phyloP scores from a whole-genome alignment of 2,797 vertebrate genomes.

The Sebastes dallii region DNA sequence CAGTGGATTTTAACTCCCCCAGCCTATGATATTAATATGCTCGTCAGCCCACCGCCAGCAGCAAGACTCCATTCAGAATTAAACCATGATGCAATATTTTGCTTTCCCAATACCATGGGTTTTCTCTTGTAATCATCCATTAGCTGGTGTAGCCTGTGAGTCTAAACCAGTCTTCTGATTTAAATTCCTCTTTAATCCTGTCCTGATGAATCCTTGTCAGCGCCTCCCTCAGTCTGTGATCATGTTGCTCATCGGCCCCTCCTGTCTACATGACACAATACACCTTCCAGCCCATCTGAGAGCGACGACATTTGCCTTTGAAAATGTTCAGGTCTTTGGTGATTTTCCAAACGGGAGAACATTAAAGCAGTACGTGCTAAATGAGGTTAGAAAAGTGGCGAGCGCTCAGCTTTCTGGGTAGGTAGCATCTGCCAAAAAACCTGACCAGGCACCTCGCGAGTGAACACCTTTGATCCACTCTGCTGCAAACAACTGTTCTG shows the following conservation, averaged over 20 bases:
- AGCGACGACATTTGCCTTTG: background rate
- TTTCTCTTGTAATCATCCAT: no score
- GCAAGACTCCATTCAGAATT: background rate
- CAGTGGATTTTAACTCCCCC: background rate
- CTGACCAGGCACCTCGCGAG: background rate
- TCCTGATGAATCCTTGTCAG: background rate
- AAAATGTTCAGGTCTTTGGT: background rate
- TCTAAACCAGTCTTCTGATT: background rate
- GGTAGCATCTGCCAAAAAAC: background rate
- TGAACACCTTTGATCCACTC: constrained; percentile 21
- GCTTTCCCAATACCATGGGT: background rate
- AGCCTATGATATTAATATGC: background rate
- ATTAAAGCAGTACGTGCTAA: background rate
- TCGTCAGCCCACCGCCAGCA: background rate
- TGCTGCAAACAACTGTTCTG: constrained; percentile 2
- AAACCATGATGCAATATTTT: no score
- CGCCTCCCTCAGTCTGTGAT: background rate
- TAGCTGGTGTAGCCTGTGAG: no score
- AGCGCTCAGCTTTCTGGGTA: background rate
- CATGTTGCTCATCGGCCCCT: background rate
- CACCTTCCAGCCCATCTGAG: background rate
- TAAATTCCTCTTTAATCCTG: background rate
- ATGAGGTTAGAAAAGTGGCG: background rate
- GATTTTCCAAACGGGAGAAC: background rate
- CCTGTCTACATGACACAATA: background rate